Evolutionary conservation across 2,113 vertebrate species (phyloP), one percentile per base, ranked within the genome.

Genomic region (Chunga burmeisteri): DNA sequence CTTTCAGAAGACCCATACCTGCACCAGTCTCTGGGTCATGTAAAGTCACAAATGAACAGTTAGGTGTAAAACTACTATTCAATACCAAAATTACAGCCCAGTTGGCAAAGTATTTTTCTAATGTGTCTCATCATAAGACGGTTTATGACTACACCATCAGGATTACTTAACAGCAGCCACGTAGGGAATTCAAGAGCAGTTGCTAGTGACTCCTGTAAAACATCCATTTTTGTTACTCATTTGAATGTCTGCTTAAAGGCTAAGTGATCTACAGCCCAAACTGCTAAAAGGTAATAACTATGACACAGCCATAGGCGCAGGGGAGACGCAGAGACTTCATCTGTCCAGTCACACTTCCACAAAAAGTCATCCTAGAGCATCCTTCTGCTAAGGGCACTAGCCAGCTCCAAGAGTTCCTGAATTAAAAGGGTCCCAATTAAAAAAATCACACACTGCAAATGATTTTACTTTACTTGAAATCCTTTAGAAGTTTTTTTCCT

Each of bases 271-370:
- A 17, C 63, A 49, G n/a, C 26, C 16, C 13, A 9, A 20, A 21
- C 16, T 34, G 13, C 68, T n/a, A 9, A 29, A 70, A 36, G 34
- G 27, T 42, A n/a, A 73, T 4, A 38, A 38, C 38, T 1, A 19
- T 1, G 38, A 40, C 17, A 14, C 34, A n/a, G 50, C 15, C 44
- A 65, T 22, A 66, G 32, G 68, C 53, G 55, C 8, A 18, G 38
- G 21, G 9, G 20, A 47, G n/a, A 53, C 2, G 2, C 0, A 52
- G 9, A 36, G 47, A 49, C 7, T 67, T 32, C 1, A 6, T 56
- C 42, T 38, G 16, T 32, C 29, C 30, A 36, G 29, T 9, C 3
- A 1, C 11, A 9, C 13, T 44, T 50, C 72, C 34, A 23, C 6
- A 11, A 11, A 11, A 46, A 46, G 19, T 40, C 62, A 83, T 32